Evolutionary conservation across 2,888 invertebrate species (phyloP), one percentile per base, ranked within the genome.

Genomic region (Enchytraeus crypticus): DNA sequence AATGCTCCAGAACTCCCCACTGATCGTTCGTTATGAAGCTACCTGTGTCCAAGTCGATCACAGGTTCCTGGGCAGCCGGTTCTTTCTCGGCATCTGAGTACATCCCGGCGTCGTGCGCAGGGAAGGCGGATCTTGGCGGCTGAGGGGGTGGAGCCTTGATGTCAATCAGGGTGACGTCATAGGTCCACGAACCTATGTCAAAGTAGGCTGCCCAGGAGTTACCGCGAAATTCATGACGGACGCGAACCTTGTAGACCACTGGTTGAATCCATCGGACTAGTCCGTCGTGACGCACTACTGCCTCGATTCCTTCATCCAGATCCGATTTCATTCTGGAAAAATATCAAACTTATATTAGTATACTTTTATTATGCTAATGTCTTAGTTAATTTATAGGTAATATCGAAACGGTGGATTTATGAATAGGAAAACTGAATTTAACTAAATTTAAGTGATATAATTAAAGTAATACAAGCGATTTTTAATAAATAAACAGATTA

Each of bases 151-250:
- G 32, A 8, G 53, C 21, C 32, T 32, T 0, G 21, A 51, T 51
- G 32, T 51, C 27, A 2, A 51, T n/a, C 53, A 30, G 21, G 32
- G 30, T 30, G n/a, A 32, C 53, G 29, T 27, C 33, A 21, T 51
- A 51, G 2, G 53, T 51, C 53, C 53, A 51, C 14, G 53, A 51
- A 21, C 53, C 53, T 23, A 51, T 11, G 32, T 51, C 33, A 33
- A 51, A 51, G 21, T 30, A 30, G 1, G 53, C 30, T 3, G 33
- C 53, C 53, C 53, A 51, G 30, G 53, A 51, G 30, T 51, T 51
- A 8, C 53, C 53, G 23, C 53, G 53, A n/a, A 51, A 51, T 30
- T 51, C 53, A 30, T 51, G 53, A 33, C 53, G 53, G 29, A 30
- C 30, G 2, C 53, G 5, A 21, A 51, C 53, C 3, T 30, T 51